Evolutionary conservation across 37 sponge, comb jelly and placozoan genomes (phyloP).

Genomic region (Oopsacas minuta): DNA sequence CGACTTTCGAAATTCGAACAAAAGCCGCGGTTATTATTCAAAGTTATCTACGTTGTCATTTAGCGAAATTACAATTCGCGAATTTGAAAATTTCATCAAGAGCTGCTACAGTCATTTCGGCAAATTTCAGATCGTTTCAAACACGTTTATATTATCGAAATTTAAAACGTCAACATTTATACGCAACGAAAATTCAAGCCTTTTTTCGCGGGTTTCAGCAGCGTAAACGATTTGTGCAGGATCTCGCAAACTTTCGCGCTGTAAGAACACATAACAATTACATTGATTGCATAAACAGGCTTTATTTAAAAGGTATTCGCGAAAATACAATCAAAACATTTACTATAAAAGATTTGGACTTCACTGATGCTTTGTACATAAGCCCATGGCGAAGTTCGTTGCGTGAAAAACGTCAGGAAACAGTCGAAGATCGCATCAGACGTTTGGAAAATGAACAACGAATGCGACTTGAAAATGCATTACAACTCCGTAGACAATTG

Average conservation of each 20-base stretch:
- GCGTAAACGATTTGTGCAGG: background rate
- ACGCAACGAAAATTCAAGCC: background rate
- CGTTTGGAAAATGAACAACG: constrained; percentile 12
- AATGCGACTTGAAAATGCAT: background rate
- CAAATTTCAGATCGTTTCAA: background rate
- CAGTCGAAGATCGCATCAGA: background rate
- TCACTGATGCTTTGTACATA: background rate
- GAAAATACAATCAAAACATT: background rate
- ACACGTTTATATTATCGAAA: background rate
- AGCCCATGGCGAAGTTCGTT: constrained; percentile 7
- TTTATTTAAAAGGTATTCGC: background rate
- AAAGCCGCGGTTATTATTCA: background rate
- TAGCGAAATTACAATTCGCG: background rate
- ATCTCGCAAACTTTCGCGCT: background rate
- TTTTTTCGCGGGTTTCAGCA: background rate
- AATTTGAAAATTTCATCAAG: background rate
- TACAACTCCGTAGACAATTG: background rate
- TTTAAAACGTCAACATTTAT: background rate
- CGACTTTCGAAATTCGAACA: background rate
- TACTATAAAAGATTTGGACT: background rate
- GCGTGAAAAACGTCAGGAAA: background rate
- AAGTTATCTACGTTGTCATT: background rate
- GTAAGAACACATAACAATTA: background rate
- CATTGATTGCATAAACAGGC: background rate
- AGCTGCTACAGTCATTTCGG: background rate